Evolutionary conservation across 2,113 vertebrate species (phyloP), one percentile per base, ranked within the genome.

Genomic region (Puffinus mauretanicus): DNA sequence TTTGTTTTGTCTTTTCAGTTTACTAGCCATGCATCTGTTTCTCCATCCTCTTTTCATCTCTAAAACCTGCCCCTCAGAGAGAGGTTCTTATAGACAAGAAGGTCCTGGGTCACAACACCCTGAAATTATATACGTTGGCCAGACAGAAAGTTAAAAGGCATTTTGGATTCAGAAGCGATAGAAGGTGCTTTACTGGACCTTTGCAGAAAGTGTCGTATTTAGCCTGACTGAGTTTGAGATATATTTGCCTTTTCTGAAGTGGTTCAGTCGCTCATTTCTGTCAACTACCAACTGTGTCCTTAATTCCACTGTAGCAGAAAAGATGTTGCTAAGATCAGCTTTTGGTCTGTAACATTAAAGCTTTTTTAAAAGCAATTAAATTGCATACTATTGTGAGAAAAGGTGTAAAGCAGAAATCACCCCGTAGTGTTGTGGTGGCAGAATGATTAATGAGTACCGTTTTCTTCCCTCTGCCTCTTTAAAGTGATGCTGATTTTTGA

Each of bases 351-450:
- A 93, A 94, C 92, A 93, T 92, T 92, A 94, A 90, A 82, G 82
- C 85, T 88, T 93, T 94, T 90, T 91, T 75, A 85, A 95, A 94
- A 96, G 91, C 94, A 96, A 97, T 97, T 97, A 97, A 95, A 97
- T 96, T 92, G 76, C 92, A 90, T 82, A 92, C 92, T 93, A 88
- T 96, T 94, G 93, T 92, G 92, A 91, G 80, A 46, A 92, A 96
- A 89, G 65, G 94, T 90, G 90, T 26, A 81, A 72, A 92, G 92
- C 64, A 92, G 88, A 96, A 97, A 94, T 96, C 94, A 84, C 92
- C 94, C 96, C 0, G 86, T 93, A 96, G 95, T 95, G 88, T 71
- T 97, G 92, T 91, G 24, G 58, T 92, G 90, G 85, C 92, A 96
- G 73, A 88, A 92, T 97, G 95, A 96, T 96, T 97, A 96, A 97